A percentile compares a stretch with the other conserved stretches of the same genome.
phyloP scores from a whole-genome alignment of 2,797 vertebrate species.

The Rhodeus uyekii region DNA sequence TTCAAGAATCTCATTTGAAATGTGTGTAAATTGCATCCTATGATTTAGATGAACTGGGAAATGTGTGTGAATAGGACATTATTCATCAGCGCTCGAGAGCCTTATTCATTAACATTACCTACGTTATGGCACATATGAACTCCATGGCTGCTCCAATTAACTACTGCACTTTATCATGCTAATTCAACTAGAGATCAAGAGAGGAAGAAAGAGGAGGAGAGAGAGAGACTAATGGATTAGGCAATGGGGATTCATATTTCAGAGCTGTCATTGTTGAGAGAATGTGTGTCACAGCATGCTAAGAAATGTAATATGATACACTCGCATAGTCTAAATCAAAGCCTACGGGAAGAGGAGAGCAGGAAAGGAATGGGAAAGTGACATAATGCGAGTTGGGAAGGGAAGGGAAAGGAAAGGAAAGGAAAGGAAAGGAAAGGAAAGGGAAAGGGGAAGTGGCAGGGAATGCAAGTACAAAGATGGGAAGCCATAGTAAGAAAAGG shows the following conservation, averaged over 20 bases:
- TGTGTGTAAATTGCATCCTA: background rate
- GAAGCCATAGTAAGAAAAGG: background rate
- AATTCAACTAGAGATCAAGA: constrained; percentile 47
- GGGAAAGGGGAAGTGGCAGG: background rate
- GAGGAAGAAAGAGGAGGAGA: constrained; percentile 28
- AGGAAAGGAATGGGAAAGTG: constrained; percentile 33
- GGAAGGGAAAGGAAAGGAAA: constrained; percentile 56
- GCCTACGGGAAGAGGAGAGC: constrained; percentile 6
- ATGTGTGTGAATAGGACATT: constrained; percentile 36
- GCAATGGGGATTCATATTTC: constrained; percentile 65
- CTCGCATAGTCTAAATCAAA: constrained; percentile 46
- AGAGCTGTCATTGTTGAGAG: constrained; percentile 59
- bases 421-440: constrained; percentile 44
- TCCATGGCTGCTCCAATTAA: constrained; percentile 59
- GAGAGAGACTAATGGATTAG: constrained; percentile 62
- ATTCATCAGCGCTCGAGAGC: constrained; percentile 50
- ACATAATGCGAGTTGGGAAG: no score
- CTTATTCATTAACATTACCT: constrained; percentile 62
- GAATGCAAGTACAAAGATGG: no score
- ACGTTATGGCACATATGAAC: constrained; percentile 52
- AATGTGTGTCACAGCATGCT: constrained; percentile 56
- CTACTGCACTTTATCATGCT: constrained; percentile 66
- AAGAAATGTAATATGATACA: constrained; percentile 55
- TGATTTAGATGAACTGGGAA: background rate
- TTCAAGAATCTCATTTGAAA: constrained; percentile 11